Base-by-base conservation (phyloP, 2,888 invertebrate genomes). In the Apotomis betuletana region DNA sequence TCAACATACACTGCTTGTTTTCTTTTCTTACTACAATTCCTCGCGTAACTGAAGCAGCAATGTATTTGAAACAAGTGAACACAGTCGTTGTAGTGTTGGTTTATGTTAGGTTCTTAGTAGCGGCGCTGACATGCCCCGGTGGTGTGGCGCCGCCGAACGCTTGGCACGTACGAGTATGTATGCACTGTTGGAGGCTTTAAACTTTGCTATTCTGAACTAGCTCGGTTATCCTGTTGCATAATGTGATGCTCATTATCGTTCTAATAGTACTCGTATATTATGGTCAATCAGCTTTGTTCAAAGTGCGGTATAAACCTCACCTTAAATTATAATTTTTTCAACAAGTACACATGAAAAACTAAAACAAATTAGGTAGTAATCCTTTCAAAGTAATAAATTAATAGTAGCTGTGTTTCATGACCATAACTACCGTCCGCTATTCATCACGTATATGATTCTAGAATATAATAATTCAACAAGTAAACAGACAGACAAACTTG, bases 141-240 rank as follows among this genome's bases (percentile, higher is more conserved):
- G 15, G 54, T 68, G 49, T 38, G 6, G 9, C 12, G 15, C 46
- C 12, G 15, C 46, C 65, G 58, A 59, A 70, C 52, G 58, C 58
- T 58, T 54, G 64, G 59, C 70, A 49, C 59, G 59, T 15, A 15
- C 15, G 0, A 0, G 15, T 65, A 54, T 52, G 27, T 65, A 54
- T 52, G 46, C 59, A 54, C 52, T 44, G 57, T 13, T 15, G 8
- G 13, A 36, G 44, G 36, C 36, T 54, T 64, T 59, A 44, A 59
- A 64, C 64, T 64, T 54, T 64, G 51, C 52, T 64, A 36, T 63
- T 49, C 13, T 62, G 10, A 62, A 64, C 64, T 64, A 49, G 41
- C 51, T 51, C 59, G 41, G 41, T 59, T 67, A 67, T 51, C 51
- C 15, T 15, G 15, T 12, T 59, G 67, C 15, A 67, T 51, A 61